These are phyloP conservation scores for Nycticorax nycticorax DNA, from an alignment of 2,113 vertebrate genomes.

Conservation along the genomic window DNA sequence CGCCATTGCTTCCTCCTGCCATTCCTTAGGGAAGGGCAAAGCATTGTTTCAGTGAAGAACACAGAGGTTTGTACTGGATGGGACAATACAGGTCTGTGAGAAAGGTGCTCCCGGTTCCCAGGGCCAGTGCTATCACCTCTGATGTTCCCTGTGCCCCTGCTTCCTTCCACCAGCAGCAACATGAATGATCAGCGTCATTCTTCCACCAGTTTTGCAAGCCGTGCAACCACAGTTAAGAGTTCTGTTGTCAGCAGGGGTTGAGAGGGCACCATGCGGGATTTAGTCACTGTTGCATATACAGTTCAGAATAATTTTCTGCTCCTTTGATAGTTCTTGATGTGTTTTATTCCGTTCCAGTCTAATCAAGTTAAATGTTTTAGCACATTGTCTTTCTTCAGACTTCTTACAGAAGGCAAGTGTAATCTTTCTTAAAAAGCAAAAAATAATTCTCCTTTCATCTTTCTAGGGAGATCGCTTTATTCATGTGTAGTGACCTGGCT, in stretches of 20 bases:
- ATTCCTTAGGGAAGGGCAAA: neutral
- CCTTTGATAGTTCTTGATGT: conserved; percentile 29
- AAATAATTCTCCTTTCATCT: conserved; percentile 54
- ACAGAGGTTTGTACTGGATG: neutral
- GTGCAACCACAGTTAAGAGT: neutral
- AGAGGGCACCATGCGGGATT: neutral
- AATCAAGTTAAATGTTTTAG: conserved; percentile 46
- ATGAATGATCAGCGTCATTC: neutral
- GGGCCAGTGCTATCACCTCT: neutral
- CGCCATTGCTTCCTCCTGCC: neutral
- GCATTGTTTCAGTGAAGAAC: neutral
- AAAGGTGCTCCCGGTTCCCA: neutral
- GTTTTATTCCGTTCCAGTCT: conserved; percentile 32
- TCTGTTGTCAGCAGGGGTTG: neutral
- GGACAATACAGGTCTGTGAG: neutral
- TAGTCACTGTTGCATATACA: conserved; percentile 51
- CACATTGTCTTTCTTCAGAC: conserved; percentile 31
- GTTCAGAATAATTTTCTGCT: conserved; percentile 38
- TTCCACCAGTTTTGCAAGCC: neutral
- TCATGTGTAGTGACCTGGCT: conserved; percentile 56
- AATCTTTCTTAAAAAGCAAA: conserved; percentile 30
- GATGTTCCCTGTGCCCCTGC: neutral
- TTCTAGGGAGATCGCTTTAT: conserved; percentile 55
- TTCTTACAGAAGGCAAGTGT: conserved; percentile 28
- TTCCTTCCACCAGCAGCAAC: neutral